A percentile compares a stretch with the other conserved stretches of the same genome.
These are phyloP conservation scores for Odontomyia ornata DNA, from an alignment of 2,888 invertebrate genomes.

Conservation along the genomic window DNA sequence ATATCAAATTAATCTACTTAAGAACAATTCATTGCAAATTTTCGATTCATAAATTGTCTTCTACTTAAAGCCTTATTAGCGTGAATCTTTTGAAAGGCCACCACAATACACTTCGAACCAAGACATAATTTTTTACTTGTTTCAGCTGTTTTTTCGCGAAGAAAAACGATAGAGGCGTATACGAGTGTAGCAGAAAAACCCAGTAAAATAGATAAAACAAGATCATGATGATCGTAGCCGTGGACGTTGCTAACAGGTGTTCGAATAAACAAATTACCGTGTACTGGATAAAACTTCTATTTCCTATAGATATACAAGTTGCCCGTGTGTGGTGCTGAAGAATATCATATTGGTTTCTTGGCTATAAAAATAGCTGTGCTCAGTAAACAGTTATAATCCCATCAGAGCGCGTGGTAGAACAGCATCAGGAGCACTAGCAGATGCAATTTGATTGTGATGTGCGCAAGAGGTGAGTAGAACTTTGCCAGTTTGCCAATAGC, in stretches of 20 bases:
- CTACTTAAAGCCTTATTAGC: neutral
- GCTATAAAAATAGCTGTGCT: slow-evolving; percentile 32
- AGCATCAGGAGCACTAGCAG: neutral
- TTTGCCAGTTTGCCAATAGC: too few species aligned
- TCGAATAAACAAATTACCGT: slow-evolving; percentile 34
- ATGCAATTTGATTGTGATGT: neutral
- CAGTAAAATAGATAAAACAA: slow-evolving; percentile 19
- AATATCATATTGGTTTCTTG: slow-evolving; percentile 28
- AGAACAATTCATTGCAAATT: neutral
- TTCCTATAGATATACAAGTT: neutral
- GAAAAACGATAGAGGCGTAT: neutral
- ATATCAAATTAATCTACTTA: neutral
- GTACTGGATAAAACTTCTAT: slow-evolving; percentile 15
- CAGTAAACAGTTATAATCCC: slow-evolving; percentile 29
- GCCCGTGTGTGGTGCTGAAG: neutral
- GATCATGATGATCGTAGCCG: neutral
- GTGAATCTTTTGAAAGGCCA: neutral
- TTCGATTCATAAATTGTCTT: slow-evolving; percentile 6
- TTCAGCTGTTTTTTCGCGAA: neutral
- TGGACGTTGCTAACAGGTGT: slow-evolving; percentile 25
- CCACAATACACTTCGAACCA: neutral
- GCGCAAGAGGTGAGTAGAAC: neutral
- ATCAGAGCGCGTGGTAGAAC: neutral
- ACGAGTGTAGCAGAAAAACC: neutral
- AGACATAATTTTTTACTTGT: neutral